These are phyloP conservation scores for Atta colombica DNA, from an alignment of 1,140 invertebrate species.

Conservation along the genomic window DNA sequence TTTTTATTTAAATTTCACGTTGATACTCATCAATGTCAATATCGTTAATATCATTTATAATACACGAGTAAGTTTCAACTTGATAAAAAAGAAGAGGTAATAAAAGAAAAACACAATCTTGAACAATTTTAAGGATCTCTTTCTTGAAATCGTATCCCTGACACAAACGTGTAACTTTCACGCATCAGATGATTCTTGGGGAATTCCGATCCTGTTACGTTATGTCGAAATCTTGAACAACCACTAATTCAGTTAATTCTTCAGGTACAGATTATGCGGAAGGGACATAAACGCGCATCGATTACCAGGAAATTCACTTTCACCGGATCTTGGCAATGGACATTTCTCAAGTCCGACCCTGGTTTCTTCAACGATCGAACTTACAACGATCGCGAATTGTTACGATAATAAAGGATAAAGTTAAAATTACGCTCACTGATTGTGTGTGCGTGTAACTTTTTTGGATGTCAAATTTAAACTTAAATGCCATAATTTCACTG, in stretches of 20 bases:
- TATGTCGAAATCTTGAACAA: constrained; percentile 53
- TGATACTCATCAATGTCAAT: background rate
- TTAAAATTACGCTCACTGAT: background rate
- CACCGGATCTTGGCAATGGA: constrained; percentile 76
- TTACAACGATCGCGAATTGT: constrained; percentile 8
- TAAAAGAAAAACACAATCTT: background rate
- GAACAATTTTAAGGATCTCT: background rate
- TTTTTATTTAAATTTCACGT: background rate
- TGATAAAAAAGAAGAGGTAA: background rate
- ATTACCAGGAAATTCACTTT: constrained; percentile 86
- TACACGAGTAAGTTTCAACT: background rate
- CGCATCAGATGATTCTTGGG: constrained; percentile 39
- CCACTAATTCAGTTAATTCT: background rate
- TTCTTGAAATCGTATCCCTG: background rate
- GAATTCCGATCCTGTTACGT: constrained; percentile 71
- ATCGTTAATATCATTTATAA: background rate
- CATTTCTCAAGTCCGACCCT: constrained; percentile 60
- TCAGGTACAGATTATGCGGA: constrained; percentile 58
- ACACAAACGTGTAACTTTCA: constrained; percentile 41
- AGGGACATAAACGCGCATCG: constrained; percentile 74
- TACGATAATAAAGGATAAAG: constrained; percentile 14
- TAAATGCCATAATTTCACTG: background rate
- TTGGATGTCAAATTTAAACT: background rate
- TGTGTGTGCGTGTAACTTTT: background rate
- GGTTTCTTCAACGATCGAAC: constrained; percentile 48